Conservation (phyloP, 2,888 invertebrate species). For the Hydraecia micacea region DNA sequence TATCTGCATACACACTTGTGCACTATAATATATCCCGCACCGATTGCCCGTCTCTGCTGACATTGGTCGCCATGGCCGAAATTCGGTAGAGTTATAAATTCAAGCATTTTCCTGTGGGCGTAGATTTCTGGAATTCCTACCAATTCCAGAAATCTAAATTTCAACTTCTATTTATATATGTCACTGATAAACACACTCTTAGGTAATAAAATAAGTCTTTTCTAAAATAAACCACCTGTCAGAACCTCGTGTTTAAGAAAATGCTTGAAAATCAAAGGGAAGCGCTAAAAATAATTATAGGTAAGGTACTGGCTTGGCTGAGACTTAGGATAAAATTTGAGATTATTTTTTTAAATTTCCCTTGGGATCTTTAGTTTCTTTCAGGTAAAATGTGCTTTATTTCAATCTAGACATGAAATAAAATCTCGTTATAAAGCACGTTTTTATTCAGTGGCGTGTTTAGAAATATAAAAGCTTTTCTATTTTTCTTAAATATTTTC, state of each 20-base stretch:
- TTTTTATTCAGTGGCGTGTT: conserved; percentile 11
- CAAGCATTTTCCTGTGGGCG: too few species aligned
- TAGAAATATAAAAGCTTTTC: neutral
- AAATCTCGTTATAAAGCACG: conserved; percentile 6
- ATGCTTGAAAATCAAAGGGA: conserved; percentile 7
- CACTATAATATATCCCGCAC: too few species aligned
- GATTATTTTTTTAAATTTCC: conserved; percentile 46
- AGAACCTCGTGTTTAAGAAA: neutral
- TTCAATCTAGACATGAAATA: conserved; percentile 34
- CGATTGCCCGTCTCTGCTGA: too few species aligned
- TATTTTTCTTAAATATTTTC: too few species aligned
- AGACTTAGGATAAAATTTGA: conserved; percentile 27
- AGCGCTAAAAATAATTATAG: conserved; percentile 24
- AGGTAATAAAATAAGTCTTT: neutral
- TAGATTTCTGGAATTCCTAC: too few species aligned
- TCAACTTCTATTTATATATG: too few species aligned
- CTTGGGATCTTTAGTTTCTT: conserved; percentile 27
- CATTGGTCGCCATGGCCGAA: too few species aligned
- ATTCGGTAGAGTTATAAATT: too few species aligned
- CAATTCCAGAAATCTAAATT: too few species aligned
- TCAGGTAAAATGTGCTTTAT: conserved; percentile 45
- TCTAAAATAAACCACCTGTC: conserved; percentile 7
- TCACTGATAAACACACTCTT: neutral
- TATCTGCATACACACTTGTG: too few species aligned
- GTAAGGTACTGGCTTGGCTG: conserved; percentile 1